These are phyloP conservation scores for Geotrypetes seraphini DNA, from an alignment of 2,797 vertebrate genomes.

Conservation along the genomic window DNA sequence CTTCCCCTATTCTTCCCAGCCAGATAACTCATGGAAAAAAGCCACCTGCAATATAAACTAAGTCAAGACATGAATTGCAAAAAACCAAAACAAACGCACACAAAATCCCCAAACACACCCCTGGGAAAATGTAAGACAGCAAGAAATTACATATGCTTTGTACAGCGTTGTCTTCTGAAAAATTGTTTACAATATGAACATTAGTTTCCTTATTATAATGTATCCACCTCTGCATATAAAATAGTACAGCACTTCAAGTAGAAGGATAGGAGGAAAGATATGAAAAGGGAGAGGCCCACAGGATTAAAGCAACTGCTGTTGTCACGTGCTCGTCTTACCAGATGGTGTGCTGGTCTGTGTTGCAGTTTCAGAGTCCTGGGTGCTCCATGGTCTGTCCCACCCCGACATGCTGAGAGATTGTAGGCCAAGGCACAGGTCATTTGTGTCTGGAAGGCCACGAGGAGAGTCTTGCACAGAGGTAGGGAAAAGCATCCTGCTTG, in stretches of 20 bases:
- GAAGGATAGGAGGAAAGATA: background rate
- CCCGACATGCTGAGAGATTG: conserved; percentile 87
- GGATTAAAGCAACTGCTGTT: conserved; percentile 48
- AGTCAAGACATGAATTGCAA: too few relatives aligned
- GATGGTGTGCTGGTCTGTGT: conserved; percentile 70
- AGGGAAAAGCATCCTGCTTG: conserved; percentile 95
- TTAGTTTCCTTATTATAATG: too few relatives aligned
- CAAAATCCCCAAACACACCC: too few relatives aligned
- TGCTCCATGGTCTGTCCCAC: conserved; percentile 96
- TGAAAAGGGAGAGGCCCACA: conserved; percentile 14
- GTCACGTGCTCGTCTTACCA: conserved; percentile 77
- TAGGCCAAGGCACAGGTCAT: conserved; percentile 92
- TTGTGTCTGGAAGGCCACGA: conserved; percentile 74
- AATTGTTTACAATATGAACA: too few relatives aligned
- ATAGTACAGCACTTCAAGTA: background rate
- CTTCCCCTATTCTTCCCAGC: too few relatives aligned
- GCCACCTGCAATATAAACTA: too few relatives aligned
- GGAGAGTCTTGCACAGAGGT: conserved; percentile 78
- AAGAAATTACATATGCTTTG: too few relatives aligned
- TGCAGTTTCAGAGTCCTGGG: conserved; percentile 76
- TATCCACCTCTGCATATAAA: too few relatives aligned
- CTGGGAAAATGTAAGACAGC: too few relatives aligned
- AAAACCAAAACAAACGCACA: too few relatives aligned
- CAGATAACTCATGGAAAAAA: too few relatives aligned
- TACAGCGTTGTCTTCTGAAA: too few relatives aligned